These are phyloP conservation scores for Bradypodion pumilum DNA, from an alignment of 2,797 vertebrate species.

Conservation along the genomic window DNA sequence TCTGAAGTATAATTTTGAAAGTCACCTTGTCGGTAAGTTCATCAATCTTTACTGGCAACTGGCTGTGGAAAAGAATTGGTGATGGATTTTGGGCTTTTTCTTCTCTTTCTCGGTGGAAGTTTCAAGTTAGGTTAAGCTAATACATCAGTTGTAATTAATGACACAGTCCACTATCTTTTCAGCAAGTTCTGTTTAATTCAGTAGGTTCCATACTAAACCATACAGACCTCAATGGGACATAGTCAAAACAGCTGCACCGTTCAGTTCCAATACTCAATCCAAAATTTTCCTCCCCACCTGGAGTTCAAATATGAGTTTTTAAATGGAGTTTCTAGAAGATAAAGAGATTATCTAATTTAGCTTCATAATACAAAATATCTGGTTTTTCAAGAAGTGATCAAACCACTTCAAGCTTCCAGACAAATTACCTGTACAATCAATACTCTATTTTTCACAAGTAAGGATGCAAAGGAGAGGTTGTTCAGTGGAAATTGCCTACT, in stretches of 20 bases:
- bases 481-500: too few relatives aligned
- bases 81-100: slow-evolving; percentile 22
- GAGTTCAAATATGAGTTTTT: slow-evolving; percentile 57
- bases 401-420: neutral
- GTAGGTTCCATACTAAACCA: neutral
- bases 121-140: slow-evolving; percentile 58
- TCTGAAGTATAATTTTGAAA: slow-evolving; percentile 26
- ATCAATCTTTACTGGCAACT: slow-evolving; percentile 40
- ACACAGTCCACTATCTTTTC: neutral
- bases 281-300: slow-evolving; percentile 13
- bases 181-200: neutral
- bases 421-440: neutral
- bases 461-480: too few relatives aligned
- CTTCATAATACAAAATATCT: too few relatives aligned
- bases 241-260: neutral
- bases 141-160: slow-evolving; percentile 49
- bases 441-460: too few relatives aligned
- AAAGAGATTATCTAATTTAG: slow-evolving; percentile 57
- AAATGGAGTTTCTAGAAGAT: slow-evolving; percentile 58
- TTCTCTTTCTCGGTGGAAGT: slow-evolving; percentile 45
- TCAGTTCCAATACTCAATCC: slow-evolving; percentile 58
- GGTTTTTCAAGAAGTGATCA: neutral
- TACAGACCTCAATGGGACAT: neutral
- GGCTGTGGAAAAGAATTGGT: slow-evolving; percentile 28
- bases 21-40: slow-evolving; percentile 26